Conservation (phyloP, 2,888 invertebrate species). For the Acanthoscelides obtectus region DNA sequence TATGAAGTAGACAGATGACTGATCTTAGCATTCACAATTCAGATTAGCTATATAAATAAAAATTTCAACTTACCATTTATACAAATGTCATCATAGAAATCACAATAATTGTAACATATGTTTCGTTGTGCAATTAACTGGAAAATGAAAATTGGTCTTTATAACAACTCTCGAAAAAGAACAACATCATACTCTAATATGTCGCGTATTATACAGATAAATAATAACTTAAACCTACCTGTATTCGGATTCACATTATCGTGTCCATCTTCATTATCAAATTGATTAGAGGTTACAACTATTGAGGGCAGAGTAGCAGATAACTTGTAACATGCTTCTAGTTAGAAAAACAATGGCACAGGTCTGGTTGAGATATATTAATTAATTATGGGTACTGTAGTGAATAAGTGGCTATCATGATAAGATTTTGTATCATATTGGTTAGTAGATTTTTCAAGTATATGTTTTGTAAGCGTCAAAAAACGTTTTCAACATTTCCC, state of each 20-base stretch:
- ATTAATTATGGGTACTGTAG: not conserved
- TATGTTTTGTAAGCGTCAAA: no score
- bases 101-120: not conserved
- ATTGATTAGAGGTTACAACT: not conserved
- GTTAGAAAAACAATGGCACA: no score
- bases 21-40: not conserved
- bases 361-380: no score
- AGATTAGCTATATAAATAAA: not conserved
- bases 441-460: no score
- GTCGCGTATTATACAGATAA: no score
- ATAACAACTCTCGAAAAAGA: no score
- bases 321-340: not conserved
- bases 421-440: no score
- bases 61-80: not conserved
- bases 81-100: not conserved
- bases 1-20: no score
- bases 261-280: not conserved
- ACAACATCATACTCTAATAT: no score
- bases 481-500: no score
- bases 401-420: not conserved
- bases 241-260: not conserved
- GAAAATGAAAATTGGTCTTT: not conserved
- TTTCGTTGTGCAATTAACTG: not conserved
- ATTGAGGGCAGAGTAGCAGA: not conserved
- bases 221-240: no score